phyloP scores from a whole-genome alignment of 2,113 vertebrate species.

The Halcyon malimbica region DNA sequence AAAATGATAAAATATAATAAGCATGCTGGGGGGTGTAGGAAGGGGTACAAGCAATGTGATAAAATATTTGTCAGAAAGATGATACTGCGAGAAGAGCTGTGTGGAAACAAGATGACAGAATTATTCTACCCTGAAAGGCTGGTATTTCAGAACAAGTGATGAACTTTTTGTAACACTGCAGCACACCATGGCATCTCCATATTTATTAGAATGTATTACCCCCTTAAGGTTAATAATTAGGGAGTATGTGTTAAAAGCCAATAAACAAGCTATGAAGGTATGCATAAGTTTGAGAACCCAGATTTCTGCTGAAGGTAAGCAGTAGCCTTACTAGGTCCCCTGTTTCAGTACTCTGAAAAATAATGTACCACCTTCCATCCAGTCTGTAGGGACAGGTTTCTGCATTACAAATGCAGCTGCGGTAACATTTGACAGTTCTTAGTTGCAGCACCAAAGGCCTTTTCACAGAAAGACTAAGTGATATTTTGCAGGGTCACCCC shows the following conservation, averaged over 20 bases:
- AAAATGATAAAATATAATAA: slow-evolving; percentile 25
- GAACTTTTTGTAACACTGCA: background rate
- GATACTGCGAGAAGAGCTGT: slow-evolving; percentile 2
- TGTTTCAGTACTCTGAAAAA: background rate
- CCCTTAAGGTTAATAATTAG: background rate
- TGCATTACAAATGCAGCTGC: background rate
- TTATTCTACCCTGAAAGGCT: slow-evolving; percentile 14
- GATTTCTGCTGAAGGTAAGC: background rate
- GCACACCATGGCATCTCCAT: background rate
- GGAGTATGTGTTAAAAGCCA: background rate
- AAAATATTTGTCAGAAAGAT: slow-evolving; percentile 39
- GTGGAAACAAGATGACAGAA: slow-evolving; percentile 45
- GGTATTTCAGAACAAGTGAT: background rate
- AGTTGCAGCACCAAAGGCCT: background rate
- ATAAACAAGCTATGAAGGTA: background rate
- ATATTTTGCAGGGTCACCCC: background rate
- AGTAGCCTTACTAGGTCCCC: background rate
- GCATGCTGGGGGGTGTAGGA: background rate
- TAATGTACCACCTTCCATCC: background rate
- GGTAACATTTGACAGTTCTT: background rate
- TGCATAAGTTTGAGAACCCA: background rate
- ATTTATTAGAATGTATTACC: background rate
- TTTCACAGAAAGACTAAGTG: background rate
- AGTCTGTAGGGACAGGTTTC: background rate
- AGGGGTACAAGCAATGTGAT: background rate